Base-by-base conservation (phyloP, 2,888 invertebrate genomes). In the Trypoxylon attenuatum region DNA sequence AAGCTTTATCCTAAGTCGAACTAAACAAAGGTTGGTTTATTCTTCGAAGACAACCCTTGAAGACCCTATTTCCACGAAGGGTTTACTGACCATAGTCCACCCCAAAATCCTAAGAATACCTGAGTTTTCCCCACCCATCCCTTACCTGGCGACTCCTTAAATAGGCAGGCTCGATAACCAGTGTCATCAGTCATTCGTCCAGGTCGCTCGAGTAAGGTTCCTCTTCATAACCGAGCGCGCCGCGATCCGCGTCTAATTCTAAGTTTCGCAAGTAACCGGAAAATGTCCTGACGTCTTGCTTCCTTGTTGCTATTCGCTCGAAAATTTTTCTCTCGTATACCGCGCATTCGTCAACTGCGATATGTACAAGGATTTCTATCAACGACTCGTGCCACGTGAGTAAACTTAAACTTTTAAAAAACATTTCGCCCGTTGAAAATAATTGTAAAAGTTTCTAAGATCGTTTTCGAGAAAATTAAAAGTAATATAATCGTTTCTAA, bases 111-210 rank as follows among this genome's bases (percentile, higher is more conserved):
- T 13, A 33, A 56, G 65, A 52, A 43, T 61, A 61, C 68, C 68
- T 69, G 56, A 33, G 18, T 2, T 19, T 13, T 55, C 71, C 67
- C 67, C 68, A 62, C 72, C 56, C 45, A 22, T 29, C 8, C 50
- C 53, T 16, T 50, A 49, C 63, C 57, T 46, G 38, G 27, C 54
- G 43, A 23, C 54, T 42, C 50, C 25, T 57, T 65, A 73, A 69
- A 73, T 69, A 72, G 52, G 23, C 52, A 13, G 47, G 19, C 46
- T 42, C 47, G 38, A 58, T 43, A 25, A 62, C 53, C 56, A 42
- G 51, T 72, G 64, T 72, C 72, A 72, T 59, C 72, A 72, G 72
- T 73, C 52, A 53, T 45, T 49, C 46, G 21, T 67, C 33, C 27
- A 39, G 18, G 27, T 25, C 49, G 38, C 50, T 42, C 42, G 39